phyloP scores from a whole-genome alignment of 2,113 vertebrate genomes.

The Tylochromis polylepis region DNA sequence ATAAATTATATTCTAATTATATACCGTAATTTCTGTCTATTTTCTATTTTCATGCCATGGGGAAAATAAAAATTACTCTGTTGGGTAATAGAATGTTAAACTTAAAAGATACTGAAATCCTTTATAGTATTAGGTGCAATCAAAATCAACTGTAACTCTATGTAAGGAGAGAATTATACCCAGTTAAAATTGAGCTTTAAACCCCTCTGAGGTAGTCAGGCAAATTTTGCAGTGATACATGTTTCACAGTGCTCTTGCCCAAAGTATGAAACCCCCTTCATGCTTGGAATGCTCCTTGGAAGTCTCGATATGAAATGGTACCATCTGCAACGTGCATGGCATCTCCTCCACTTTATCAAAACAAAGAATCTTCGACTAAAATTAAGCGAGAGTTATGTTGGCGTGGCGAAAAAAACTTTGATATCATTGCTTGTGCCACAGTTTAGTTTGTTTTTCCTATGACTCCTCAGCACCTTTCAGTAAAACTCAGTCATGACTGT shows the following conservation, averaged over 20 bases:
- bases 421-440: background rate
- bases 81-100: background rate
- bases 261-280: background rate
- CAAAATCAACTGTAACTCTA: background rate
- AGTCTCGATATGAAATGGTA: background rate
- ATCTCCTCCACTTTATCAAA: background rate
- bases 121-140: background rate
- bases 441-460: background rate
- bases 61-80: background rate
- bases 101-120: background rate
- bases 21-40: rapidly evolving
- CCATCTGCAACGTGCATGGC: background rate
- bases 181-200: background rate
- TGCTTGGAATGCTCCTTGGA: background rate
- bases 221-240: rapidly evolving
- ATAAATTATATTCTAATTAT: background rate
- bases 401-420: background rate
- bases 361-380: background rate
- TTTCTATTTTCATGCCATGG: background rate
- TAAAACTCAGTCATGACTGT: background rate
- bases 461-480: background rate
- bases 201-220: background rate
- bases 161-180: background rate
- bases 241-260: background rate
- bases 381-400: background rate